Evolutionary conservation across 2,888 invertebrate species (phyloP).

Genomic region (Nymphalis c-album): DNA sequence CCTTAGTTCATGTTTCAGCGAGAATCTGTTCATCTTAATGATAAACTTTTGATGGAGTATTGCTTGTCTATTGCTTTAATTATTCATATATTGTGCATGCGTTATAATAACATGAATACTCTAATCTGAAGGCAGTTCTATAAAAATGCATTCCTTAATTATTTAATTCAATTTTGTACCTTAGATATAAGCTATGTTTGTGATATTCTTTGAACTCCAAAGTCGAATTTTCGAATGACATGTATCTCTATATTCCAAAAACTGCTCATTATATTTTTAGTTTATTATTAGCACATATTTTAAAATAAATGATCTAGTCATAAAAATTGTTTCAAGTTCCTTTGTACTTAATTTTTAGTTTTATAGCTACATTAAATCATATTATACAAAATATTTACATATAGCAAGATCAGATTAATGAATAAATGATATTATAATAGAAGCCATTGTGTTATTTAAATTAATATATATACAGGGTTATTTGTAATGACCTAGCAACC

Average conservation of each 20-base stretch:
- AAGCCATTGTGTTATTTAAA: background rate
- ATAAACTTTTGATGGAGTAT: background rate
- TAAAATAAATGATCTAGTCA: slow-evolving; percentile 28
- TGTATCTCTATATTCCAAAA: slow-evolving; percentile 4
- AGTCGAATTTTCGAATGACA: slow-evolving; percentile 12
- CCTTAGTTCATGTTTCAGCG: slow-evolving; percentile 65
- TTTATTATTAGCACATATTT: background rate
- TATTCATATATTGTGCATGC: slow-evolving; percentile 4
- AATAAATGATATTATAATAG: slow-evolving; percentile 14
- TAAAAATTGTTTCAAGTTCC: slow-evolving; percentile 28
- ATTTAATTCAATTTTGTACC: slow-evolving; percentile 9
- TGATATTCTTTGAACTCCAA: slow-evolving; percentile 22
- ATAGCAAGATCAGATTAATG: slow-evolving; percentile 7
- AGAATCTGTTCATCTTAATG: slow-evolving; percentile 51
- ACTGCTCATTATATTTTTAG: slow-evolving; percentile 15
- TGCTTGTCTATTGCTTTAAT: slow-evolving; percentile 11
- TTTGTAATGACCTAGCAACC: no score
- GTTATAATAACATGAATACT: background rate
- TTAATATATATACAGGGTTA: no score
- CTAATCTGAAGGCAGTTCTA: background rate
- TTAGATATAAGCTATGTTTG: slow-evolving; percentile 4
- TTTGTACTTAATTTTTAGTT: slow-evolving; percentile 22
- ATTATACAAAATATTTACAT: slow-evolving; percentile 15
- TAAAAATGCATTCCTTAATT: slow-evolving; percentile 17
- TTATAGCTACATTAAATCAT: slow-evolving; percentile 13